Evolutionary conservation across 2,888 invertebrate genomes (phyloP).

Genomic region (Graphium colonna): DNA sequence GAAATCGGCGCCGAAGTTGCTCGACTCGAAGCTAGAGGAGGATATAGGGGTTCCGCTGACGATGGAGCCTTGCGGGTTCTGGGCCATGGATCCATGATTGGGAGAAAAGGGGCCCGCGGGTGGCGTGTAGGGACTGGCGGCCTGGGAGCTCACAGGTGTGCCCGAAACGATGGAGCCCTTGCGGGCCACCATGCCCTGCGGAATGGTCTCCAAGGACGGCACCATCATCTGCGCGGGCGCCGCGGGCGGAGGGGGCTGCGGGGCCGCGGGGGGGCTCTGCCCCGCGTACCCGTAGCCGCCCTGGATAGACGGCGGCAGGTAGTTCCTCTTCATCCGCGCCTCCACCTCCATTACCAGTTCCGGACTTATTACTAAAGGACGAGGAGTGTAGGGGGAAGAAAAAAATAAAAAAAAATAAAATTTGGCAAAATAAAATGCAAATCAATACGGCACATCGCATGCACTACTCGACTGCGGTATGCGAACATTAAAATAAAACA

Average conservation of each 20-base stretch:
- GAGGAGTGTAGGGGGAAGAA: slow-evolving; percentile 29
- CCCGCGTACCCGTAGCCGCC: slow-evolving; percentile 60
- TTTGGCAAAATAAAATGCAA: slow-evolving; percentile 38
- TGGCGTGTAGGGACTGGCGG: slow-evolving; percentile 40
- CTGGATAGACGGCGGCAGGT: slow-evolving; percentile 86
- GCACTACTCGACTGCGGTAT: slow-evolving; percentile 31
- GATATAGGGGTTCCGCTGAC: slow-evolving; percentile 26
- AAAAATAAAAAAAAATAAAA: slow-evolving; percentile 29
- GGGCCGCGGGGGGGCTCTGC: slow-evolving; percentile 35
- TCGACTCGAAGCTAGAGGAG: slow-evolving; percentile 8
- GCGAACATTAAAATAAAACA: slow-evolving; percentile 18
- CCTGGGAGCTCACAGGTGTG: slow-evolving; percentile 38
- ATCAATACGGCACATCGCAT: slow-evolving; percentile 32
- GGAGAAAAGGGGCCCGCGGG: slow-evolving; percentile 36
- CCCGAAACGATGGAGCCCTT: slow-evolving; percentile 45
- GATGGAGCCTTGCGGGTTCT: slow-evolving; percentile 25
- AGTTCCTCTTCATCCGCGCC: slow-evolving; percentile 90
- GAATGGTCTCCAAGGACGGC: slow-evolving; percentile 60
- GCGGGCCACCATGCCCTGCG: slow-evolving; percentile 57
- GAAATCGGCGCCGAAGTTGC: slow-evolving; percentile 1
- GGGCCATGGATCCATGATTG: slow-evolving; percentile 34
- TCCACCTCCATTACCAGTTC: slow-evolving; percentile 94
- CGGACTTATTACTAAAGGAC: slow-evolving; percentile 90
- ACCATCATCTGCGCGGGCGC: slow-evolving; percentile 51
- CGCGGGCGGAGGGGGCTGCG: no score